phyloP scores from a whole-genome alignment of 1,140 invertebrate species.

The Condylostylus longicornis region DNA sequence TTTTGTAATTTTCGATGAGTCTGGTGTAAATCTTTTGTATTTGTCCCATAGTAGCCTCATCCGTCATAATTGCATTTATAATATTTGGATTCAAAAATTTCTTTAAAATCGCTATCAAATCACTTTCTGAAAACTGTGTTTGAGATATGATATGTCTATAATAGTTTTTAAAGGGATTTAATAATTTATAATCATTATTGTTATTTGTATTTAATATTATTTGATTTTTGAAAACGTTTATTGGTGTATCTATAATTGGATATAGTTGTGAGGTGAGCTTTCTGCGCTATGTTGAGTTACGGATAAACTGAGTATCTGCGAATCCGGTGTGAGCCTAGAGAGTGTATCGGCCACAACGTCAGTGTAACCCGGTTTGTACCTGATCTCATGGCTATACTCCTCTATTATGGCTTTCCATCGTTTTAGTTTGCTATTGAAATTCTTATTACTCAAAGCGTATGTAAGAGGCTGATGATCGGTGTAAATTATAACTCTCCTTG shows the following conservation, averaged over 20 bases:
- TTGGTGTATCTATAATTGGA: slow-evolving; percentile 5
- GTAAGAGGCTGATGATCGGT: not conserved
- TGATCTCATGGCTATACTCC: not conserved
- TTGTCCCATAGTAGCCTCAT: too few relatives aligned
- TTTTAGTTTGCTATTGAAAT: not conserved
- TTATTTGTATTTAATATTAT: too few relatives aligned
- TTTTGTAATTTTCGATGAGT: too few relatives aligned
- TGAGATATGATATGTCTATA: too few relatives aligned
- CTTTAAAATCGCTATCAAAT: too few relatives aligned
- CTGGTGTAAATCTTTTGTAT: too few relatives aligned
- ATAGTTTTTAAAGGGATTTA: too few relatives aligned
- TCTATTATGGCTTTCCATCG: not conserved
- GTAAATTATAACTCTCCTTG: not conserved
- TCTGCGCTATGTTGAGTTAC: slow-evolving; percentile 8
- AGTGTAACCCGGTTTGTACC: not conserved
- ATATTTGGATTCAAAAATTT: too few relatives aligned
- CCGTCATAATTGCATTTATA: too few relatives aligned
- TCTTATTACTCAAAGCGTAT: not conserved
- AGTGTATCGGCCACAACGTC: not conserved
- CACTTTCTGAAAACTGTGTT: too few relatives aligned
- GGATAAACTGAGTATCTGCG: slow-evolving; percentile 3
- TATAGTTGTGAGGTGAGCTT: slow-evolving; percentile 7
- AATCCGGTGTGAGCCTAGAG: not conserved
- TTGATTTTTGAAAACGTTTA: slow-evolving; percentile 12
- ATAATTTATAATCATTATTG: too few relatives aligned